These are phyloP conservation scores for Mya arenaria DNA, from an alignment of 1,140 invertebrate genomes.

Conservation along the genomic window DNA sequence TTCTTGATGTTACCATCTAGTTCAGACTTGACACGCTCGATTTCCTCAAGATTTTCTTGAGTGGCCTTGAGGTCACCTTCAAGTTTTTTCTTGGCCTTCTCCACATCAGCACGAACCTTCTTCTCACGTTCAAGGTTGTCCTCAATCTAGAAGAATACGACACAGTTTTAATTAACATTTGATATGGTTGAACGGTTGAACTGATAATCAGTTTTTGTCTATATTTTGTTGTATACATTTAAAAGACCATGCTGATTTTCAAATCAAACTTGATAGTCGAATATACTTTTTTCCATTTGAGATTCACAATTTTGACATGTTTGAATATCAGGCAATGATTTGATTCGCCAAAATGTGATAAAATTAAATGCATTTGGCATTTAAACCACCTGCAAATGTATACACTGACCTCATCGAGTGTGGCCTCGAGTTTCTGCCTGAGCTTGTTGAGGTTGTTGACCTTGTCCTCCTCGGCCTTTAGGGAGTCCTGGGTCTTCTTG, in stretches of 20 bases:
- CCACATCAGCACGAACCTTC: slow-evolving; percentile 97
- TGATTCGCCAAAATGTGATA: too few species aligned
- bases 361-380: too few species aligned
- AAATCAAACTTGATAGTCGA: too few species aligned
- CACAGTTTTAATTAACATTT: too few species aligned
- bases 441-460: slow-evolving; percentile 99
- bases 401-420: slow-evolving; percentile 90
- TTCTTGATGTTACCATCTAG: slow-evolving; percentile 89
- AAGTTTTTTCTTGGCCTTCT: slow-evolving; percentile 95
- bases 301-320: too few species aligned
- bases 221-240: too few species aligned
- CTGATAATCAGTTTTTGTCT: too few species aligned
- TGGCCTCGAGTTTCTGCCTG: slow-evolving; percentile 98
- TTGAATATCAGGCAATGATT: too few species aligned
- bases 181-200: too few species aligned
- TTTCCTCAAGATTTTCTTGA: slow-evolving; percentile 97
- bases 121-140: slow-evolving; percentile 98
- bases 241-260: too few species aligned
- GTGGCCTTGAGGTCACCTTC: slow-evolving; percentile 98
- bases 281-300: too few species aligned
- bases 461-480: slow-evolving; percentile 98
- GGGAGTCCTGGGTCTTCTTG: slow-evolving; percentile 97
- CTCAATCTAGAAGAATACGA: slow-evolving; percentile 87
- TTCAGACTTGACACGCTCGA: slow-evolving; percentile 98
- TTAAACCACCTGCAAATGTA: too few species aligned